A percentile compares a stretch with the other conserved stretches of the same genome.
Evolutionary conservation across 2,797 vertebrate species (phyloP).

Genomic region (Centropyge bicolor): DNA sequence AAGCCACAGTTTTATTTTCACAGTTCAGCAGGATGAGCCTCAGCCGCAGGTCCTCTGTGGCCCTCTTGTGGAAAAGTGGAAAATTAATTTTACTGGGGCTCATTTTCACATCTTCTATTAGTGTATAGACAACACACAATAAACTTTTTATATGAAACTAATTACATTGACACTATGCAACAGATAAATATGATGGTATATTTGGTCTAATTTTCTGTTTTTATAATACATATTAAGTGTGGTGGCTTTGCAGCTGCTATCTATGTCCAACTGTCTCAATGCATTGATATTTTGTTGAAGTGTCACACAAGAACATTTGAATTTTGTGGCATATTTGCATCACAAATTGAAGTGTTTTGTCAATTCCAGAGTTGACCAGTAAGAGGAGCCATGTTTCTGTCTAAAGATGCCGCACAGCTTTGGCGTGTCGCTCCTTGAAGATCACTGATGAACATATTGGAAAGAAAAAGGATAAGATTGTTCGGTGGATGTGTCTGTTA

Average conservation of each 20-base stretch:
- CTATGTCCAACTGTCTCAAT: not conserved
- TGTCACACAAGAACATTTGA: not conserved
- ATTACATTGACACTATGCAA: not conserved
- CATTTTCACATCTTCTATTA: not conserved
- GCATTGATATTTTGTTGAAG: not conserved
- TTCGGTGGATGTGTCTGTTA: not conserved
- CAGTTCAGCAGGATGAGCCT: not conserved
- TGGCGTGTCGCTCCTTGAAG: not conserved
- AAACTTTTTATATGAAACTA: not conserved
- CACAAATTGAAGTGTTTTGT: not conserved
- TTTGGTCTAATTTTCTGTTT: not conserved
- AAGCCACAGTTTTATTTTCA: too few relatives aligned
- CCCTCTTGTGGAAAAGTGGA: slow-evolving; percentile 63
- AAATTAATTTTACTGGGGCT: not conserved
- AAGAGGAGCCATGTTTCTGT: slow-evolving; percentile 61
- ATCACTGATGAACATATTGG: not conserved
- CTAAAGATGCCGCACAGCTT: not conserved
- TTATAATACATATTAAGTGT: not conserved
- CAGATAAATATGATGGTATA: not conserved
- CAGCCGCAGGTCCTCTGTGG: slow-evolving; percentile 54
- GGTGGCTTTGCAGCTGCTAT: not conserved
- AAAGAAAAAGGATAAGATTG: not conserved
- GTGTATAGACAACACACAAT: not conserved
- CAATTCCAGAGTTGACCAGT: slow-evolving; percentile 49
- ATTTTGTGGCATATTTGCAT: not conserved